Evolutionary conservation across 2,888 invertebrate species (phyloP), one percentile per base, ranked within the genome.

Genomic region (Leptodirus hochenwartii): DNA sequence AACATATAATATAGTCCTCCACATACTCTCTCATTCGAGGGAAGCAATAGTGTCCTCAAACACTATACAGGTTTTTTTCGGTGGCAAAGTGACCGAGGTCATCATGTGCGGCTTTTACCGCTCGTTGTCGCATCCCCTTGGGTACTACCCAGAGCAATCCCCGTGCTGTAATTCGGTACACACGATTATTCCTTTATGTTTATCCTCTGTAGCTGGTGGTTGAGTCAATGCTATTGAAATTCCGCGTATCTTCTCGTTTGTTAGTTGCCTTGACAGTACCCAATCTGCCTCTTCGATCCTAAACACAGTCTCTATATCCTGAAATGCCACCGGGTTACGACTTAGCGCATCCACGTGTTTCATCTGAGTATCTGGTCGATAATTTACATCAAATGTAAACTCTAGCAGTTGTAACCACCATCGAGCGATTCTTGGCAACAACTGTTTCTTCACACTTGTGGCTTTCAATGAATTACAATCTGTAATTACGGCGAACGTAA

Each of bases 1-100:
- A 58, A 5, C 49, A 43, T 1, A 25, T 33, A 3, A 57, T 49
- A 34, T 58, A 54, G 30, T 50, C 44, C 26, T 47, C 44, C 1
- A 54, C 46, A 25, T 50, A 53, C 2, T 39, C 30, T 16, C 40
- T 37, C 50, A 56, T 49, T 4, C 44, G 41, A 1, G 47, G 47
- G 29, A 57, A 57, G 52, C 53, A 58, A 37, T 51, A 59, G 10
- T 41, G 38, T 23, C 43, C 41, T 3, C 37, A 31, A 9, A 54
- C 33, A 26, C 39, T 38, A 6, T 43, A 36, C 2, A 50, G 10
- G 1, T 49, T 51, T 28, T 49, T 51, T 3, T 49, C 46, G 2
- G 44, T 14, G 3, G 44, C 49, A 33, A 53, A 46, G 35, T 57
- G 52, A 5, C 52, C 51, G 6, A 45, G 34, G 9, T 53, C 49